These are phyloP conservation scores for Lethrus apterus DNA, from an alignment of 1,140 invertebrate species.

Conservation along the genomic window DNA sequence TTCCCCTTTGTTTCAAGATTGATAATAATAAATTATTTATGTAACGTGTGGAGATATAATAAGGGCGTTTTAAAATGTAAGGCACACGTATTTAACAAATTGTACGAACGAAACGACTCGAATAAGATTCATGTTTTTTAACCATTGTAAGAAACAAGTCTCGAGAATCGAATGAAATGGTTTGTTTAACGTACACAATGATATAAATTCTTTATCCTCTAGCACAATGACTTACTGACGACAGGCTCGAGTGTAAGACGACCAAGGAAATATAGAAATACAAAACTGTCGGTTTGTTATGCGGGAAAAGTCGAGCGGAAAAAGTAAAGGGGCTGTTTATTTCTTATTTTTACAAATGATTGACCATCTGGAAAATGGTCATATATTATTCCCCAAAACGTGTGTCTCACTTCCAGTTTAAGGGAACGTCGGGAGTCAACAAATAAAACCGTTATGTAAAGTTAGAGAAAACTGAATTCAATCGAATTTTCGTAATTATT, in stretches of 20 bases:
- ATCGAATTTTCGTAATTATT: too few relatives aligned
- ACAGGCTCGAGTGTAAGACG: constrained; percentile 1
- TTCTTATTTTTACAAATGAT: constrained; percentile 21
- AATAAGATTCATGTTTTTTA: too few relatives aligned
- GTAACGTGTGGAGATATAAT: too few relatives aligned
- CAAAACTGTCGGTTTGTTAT: constrained; percentile 16
- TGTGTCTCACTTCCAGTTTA: constrained; percentile 14
- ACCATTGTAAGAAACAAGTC: too few relatives aligned
- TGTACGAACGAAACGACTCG: too few relatives aligned
- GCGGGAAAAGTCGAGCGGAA: constrained; percentile 19
- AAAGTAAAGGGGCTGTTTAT: constrained; percentile 18
- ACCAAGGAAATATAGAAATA: constrained; percentile 14
- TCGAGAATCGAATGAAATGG: too few relatives aligned
- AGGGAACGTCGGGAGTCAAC: constrained; percentile 9
- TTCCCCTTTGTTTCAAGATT: too few relatives aligned
- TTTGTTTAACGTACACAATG: constrained; percentile 9
- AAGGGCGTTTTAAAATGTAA: too few relatives aligned
- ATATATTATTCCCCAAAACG: constrained; percentile 15
- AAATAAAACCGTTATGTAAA: too few relatives aligned
- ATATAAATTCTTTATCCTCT: constrained; percentile 11
- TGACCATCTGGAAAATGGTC: constrained; percentile 20
- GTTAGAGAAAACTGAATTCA: too few relatives aligned
- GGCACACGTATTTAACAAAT: too few relatives aligned
- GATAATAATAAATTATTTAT: too few relatives aligned
- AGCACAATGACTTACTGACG: constrained; percentile 7